Percentiles rank a stretch among this genome's conserved stretches.
phyloP scores from a whole-genome alignment of 2,113 vertebrate species.

The Phrynosoma platyrhinos region DNA sequence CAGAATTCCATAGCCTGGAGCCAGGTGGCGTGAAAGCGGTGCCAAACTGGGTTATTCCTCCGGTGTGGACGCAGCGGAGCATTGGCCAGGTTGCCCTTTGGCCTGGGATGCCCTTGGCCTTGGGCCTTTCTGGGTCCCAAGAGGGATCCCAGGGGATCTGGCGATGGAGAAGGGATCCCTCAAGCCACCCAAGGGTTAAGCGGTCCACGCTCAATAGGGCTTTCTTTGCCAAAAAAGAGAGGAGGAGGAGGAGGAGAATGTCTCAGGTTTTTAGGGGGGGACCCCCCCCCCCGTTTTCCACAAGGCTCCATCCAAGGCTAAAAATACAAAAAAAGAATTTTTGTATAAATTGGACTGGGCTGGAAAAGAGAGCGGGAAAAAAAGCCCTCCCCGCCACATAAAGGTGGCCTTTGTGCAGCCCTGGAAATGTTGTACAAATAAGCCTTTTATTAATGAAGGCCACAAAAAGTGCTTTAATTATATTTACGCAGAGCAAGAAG shows the following conservation, averaged over 20 bases:
- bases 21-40: too few relatives aligned
- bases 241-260: slow-evolving; percentile 84
- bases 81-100: too few relatives aligned
- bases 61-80: too few relatives aligned
- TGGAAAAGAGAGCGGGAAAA: slow-evolving; percentile 28
- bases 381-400: slow-evolving; percentile 85
- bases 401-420: slow-evolving; percentile 97
- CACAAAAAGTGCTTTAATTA: slow-evolving; percentile 99
- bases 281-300: slow-evolving; percentile 86
- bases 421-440: slow-evolving; percentile 99
- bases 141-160: not conserved
- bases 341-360: slow-evolving; percentile 94
- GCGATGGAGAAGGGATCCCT: not conserved
- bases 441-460: slow-evolving; percentile 97
- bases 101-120: too few relatives aligned
- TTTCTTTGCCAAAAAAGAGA: too few relatives aligned
- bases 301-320: slow-evolving; percentile 87
- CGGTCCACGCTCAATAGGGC: slow-evolving; percentile 73
- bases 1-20: too few relatives aligned
- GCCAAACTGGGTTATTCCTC: too few relatives aligned
- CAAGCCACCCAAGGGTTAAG: slow-evolving; percentile 78
- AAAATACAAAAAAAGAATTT: slow-evolving; percentile 91
- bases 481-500: slow-evolving; percentile 95
- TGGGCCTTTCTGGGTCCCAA: not conserved
- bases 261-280: slow-evolving; percentile 87